A percentile compares a stretch with the other conserved stretches of the same genome.
Evolutionary conservation across 2,888 invertebrate species (phyloP).

Genomic region (Apodemia duryi): DNA sequence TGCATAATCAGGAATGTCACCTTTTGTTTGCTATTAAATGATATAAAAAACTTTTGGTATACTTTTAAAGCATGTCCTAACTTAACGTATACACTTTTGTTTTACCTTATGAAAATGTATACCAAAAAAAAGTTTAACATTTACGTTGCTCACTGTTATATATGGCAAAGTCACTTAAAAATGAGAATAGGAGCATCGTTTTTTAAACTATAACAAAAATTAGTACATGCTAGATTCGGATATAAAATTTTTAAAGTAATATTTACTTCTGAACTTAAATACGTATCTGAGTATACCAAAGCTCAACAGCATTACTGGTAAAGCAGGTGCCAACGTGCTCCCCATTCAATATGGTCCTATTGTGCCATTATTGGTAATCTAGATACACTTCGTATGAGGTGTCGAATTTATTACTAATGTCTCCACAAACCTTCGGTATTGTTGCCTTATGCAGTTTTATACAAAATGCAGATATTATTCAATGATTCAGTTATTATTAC

Average conservation of each 20-base stretch:
- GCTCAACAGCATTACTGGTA: slow-evolving; percentile 44
- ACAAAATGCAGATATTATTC: slow-evolving; percentile 9
- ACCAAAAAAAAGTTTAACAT: too few species aligned
- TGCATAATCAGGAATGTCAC: too few species aligned
- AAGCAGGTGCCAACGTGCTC: slow-evolving; percentile 55
- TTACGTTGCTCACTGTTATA: too few species aligned
- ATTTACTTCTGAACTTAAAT: slow-evolving; percentile 4
- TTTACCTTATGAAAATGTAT: too few species aligned
- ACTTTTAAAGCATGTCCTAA: too few species aligned
- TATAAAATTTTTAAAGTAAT: not conserved
- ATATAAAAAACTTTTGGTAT: too few species aligned
- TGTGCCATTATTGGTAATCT: slow-evolving; percentile 66
- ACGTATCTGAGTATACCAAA: slow-evolving; percentile 39
- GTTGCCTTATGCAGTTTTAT: not conserved
- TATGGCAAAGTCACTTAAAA: too few species aligned
- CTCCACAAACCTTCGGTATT: slow-evolving; percentile 19
- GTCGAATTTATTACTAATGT: slow-evolving; percentile 50
- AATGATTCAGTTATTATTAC: not conserved
- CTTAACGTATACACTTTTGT: too few species aligned
- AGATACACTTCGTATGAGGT: slow-evolving; percentile 57
- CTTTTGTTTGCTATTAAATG: too few species aligned
- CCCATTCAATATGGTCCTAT: slow-evolving; percentile 55
- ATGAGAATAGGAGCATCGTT: too few species aligned
- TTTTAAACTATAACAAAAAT: too few species aligned
- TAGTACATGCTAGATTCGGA: too few species aligned